Evolutionary conservation across 2,888 invertebrate genomes (phyloP).

Genomic region (Gymnosoma rotundatum): DNA sequence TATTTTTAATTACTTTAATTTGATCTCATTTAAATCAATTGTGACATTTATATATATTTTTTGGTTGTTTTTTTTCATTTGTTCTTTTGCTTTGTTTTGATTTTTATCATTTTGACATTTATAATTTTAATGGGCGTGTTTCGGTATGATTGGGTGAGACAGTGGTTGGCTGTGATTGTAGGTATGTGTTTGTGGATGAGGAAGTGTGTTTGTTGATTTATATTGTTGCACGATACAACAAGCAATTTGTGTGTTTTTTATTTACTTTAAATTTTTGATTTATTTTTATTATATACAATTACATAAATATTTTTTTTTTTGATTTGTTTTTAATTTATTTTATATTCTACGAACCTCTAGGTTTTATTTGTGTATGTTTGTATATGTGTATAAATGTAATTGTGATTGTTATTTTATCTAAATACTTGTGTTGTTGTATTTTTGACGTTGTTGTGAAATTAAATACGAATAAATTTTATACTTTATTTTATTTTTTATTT

Average conservation of each 20-base stretch:
- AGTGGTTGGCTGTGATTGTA: background rate
- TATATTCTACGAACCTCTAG: slow-evolving; percentile 54
- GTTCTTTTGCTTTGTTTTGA: slow-evolving; percentile 41
- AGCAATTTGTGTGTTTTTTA: slow-evolving; percentile 13
- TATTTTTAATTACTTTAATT: slow-evolving; percentile 63
- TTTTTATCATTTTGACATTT: slow-evolving; percentile 64
- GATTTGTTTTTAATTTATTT: slow-evolving; percentile 35
- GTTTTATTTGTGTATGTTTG: slow-evolving; percentile 35
- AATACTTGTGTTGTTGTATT: slow-evolving; percentile 41
- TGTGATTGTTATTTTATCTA: slow-evolving; percentile 51
- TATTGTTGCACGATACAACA: slow-evolving; percentile 43
- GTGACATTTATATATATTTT: slow-evolving; percentile 58
- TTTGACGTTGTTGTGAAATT: slow-evolving; percentile 44
- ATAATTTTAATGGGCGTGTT: slow-evolving; percentile 53
- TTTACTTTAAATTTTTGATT: slow-evolving; percentile 32
- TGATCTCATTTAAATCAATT: slow-evolving; percentile 66
- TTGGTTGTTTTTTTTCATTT: slow-evolving; percentile 33
- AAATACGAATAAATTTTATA: slow-evolving; percentile 25
- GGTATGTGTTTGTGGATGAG: slow-evolving; percentile 19
- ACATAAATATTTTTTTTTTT: slow-evolving; percentile 55
- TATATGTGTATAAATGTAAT: slow-evolving; percentile 50
- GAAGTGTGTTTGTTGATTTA: slow-evolving; percentile 31
- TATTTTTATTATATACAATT: slow-evolving; percentile 59
- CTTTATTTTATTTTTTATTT: slow-evolving; percentile 1
- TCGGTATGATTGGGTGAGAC: background rate